phyloP scores from a whole-genome alignment of 2,888 invertebrate species.

The Onthophagus sagittarius region DNA sequence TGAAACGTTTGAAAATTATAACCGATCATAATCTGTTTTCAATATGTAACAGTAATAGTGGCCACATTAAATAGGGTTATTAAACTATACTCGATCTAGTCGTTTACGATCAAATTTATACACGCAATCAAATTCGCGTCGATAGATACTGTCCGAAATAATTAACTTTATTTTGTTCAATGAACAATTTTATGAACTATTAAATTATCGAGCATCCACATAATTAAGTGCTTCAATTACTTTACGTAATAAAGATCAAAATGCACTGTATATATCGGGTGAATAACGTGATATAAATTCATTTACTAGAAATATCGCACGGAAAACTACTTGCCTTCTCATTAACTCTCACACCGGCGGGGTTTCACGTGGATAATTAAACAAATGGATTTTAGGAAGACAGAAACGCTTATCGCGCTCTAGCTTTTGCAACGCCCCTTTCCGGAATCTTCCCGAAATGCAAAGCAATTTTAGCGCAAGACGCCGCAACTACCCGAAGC shows the following conservation, averaged over 20 bases:
- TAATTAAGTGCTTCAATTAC: no score
- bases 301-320: not conserved
- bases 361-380: not conserved
- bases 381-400: not conserved
- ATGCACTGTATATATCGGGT: not conserved
- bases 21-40: not conserved
- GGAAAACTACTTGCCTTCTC: not conserved
- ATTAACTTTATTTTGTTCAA: no score
- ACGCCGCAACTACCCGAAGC: not conserved
- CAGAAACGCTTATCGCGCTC: not conserved
- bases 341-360: not conserved
- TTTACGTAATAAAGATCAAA: not conserved
- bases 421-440: not conserved
- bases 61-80: not conserved
- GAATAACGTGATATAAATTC: not conserved
- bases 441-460: not conserved
- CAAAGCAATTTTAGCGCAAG: not conserved
- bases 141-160: no score
- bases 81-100: not conserved
- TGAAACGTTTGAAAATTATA: not conserved
- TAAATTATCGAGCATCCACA: no score
- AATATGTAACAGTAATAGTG: not conserved
- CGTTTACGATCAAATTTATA: not conserved
- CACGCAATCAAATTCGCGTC: not conserved
- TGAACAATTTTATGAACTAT: no score